These are phyloP conservation scores for Ptychoptera contaminata DNA, from an alignment of 2,888 invertebrate genomes.

Conservation along the genomic window DNA sequence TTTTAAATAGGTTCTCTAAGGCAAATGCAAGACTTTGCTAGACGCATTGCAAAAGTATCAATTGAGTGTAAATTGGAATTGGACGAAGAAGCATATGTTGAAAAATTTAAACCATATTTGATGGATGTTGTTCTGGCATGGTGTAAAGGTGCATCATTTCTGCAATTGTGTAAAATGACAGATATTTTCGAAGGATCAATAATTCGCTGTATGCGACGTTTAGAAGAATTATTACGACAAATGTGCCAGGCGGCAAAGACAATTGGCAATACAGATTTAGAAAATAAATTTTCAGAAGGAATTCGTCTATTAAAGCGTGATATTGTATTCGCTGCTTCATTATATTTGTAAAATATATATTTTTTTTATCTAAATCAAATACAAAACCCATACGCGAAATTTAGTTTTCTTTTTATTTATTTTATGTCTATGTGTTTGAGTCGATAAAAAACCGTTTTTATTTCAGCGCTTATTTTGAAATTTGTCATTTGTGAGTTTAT, in stretches of 20 bases:
- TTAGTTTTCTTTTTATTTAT: not conserved
- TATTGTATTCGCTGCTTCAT: conserved; percentile 98
- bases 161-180: conserved; percentile 88
- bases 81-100: conserved; percentile 81
- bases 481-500: too few relatives aligned
- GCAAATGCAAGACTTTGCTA: conserved; percentile 87
- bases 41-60: conserved; percentile 79
- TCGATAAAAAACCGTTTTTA: too few relatives aligned
- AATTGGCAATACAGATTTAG: conserved; percentile 89
- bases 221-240: conserved; percentile 92
- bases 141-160: conserved; percentile 86
- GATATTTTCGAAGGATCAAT: conserved; percentile 84
- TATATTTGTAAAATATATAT: conserved; percentile 55
- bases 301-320: conserved; percentile 88
- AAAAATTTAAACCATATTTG: conserved; percentile 81
- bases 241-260: conserved; percentile 92
- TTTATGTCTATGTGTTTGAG: not conserved
- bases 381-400: not conserved
- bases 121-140: conserved; percentile 97
- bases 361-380: not conserved
- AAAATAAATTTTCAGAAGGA: conserved; percentile 88
- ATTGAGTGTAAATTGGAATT: conserved; percentile 71
- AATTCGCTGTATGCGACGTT: conserved; percentile 78
- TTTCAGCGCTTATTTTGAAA: too few relatives aligned
- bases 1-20: conserved; percentile 51